phyloP scores from a whole-genome alignment of 2,888 invertebrate species.

The Bellardia bayeri region DNA sequence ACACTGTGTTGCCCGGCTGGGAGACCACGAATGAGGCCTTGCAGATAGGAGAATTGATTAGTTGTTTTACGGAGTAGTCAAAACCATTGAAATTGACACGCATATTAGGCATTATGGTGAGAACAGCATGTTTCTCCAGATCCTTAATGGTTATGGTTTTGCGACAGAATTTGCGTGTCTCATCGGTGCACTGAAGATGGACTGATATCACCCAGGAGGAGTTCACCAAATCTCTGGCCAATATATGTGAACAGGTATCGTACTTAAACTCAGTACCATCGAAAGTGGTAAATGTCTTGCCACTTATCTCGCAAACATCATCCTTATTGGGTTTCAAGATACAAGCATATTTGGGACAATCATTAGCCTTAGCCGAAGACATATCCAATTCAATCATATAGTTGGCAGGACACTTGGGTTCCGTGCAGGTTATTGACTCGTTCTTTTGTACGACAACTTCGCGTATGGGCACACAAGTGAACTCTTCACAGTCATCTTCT shows the following conservation, averaged over 20 bases:
- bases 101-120: constrained; percentile 86
- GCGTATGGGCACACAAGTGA: constrained; percentile 82
- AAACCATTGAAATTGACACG: constrained; percentile 89
- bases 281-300: constrained; percentile 91
- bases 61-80: constrained; percentile 83
- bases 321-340: constrained; percentile 87
- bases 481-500: constrained; percentile 82
- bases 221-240: constrained; percentile 88
- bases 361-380: constrained; percentile 80
- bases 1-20: constrained; percentile 88
- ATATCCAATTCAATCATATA: constrained; percentile 86
- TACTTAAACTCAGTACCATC: constrained; percentile 91
- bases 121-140: constrained; percentile 85
- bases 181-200: constrained; percentile 82
- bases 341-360: constrained; percentile 87
- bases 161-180: constrained; percentile 85
- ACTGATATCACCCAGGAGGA: constrained; percentile 91
- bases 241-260: constrained; percentile 92
- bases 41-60: constrained; percentile 82
- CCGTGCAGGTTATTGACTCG: constrained; percentile 77
- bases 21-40: constrained; percentile 87
- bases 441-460: constrained; percentile 77
- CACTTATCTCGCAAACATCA: constrained; percentile 87
- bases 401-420: constrained; percentile 86
- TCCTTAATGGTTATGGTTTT: constrained; percentile 87